These are phyloP conservation scores for Altica lythri DNA, from an alignment of 2,888 invertebrate species.

Conservation along the genomic window DNA sequence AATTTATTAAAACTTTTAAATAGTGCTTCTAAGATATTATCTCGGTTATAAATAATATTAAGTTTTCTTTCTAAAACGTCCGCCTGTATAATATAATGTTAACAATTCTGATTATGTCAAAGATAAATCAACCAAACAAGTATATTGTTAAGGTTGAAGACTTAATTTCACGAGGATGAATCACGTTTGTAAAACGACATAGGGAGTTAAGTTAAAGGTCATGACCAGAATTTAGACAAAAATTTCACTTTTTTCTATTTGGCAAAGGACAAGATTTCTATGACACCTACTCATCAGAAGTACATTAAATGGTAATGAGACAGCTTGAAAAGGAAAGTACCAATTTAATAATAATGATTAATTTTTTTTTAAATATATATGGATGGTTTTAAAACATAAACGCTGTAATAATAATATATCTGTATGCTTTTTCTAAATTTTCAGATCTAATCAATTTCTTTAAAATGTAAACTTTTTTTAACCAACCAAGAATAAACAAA, in stretches of 20 bases:
- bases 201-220: slow-evolving; percentile 7
- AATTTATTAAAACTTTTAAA: no score
- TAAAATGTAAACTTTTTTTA: no score
- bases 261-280: slow-evolving; percentile 8
- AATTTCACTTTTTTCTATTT: slow-evolving; percentile 23
- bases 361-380: no score
- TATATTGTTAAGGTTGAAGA: neutral
- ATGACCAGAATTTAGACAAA: slow-evolving; percentile 8
- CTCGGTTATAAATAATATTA: no score
- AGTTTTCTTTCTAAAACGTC: no score
- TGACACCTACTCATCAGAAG: slow-evolving; percentile 14
- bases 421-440: no score
- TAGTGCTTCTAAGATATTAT: no score
- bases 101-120: neutral
- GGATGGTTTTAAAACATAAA: no score
- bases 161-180: slow-evolving; percentile 1
- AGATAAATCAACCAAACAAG: slow-evolving; percentile 1
- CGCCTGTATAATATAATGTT: no score
- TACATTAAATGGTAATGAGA: slow-evolving; percentile 2
- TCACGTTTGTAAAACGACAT: neutral
- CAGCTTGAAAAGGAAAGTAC: slow-evolving; percentile 1
- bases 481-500: no score
- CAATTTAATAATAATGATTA: neutral
- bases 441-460: no score
- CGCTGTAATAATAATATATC: no score